phyloP scores from a whole-genome alignment of 2,888 invertebrate genomes.

The Panopea generosa region DNA sequence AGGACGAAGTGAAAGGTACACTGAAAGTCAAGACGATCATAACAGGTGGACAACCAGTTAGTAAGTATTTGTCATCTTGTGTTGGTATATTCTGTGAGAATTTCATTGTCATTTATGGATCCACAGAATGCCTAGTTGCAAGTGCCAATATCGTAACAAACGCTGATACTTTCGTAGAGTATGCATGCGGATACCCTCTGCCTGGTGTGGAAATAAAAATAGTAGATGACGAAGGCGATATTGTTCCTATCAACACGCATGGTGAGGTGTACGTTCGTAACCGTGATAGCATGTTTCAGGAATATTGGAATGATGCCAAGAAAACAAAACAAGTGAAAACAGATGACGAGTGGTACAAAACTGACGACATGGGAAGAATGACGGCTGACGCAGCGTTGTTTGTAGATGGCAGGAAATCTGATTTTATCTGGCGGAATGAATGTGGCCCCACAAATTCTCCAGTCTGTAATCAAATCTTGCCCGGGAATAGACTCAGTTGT shows the following conservation, averaged over 20 bases:
- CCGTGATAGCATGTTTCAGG: not conserved
- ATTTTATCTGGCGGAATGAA: slow-evolving; percentile 43
- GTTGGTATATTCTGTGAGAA: slow-evolving; percentile 8
- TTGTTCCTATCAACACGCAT: slow-evolving; percentile 2
- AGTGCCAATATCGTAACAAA: not conserved
- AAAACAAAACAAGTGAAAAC: slow-evolving; percentile 10
- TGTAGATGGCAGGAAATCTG: slow-evolving; percentile 18
- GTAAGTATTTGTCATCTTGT: not conserved
- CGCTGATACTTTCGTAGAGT: not conserved
- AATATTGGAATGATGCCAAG: slow-evolving; percentile 13
- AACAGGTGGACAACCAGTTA: slow-evolving; percentile 21
- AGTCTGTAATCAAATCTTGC: slow-evolving; percentile 10
- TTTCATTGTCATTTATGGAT: slow-evolving; percentile 6
- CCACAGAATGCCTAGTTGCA: slow-evolving; percentile 5
- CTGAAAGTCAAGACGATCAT: no score
- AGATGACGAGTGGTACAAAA: slow-evolving; percentile 19
- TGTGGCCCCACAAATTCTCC: slow-evolving; percentile 36
- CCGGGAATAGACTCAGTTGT: slow-evolving; percentile 24
- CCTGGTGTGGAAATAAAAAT: not conserved
- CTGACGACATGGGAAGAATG: slow-evolving; percentile 5
- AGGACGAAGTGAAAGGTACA: no score
- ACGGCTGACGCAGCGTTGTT: not conserved
- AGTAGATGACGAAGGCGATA: slow-evolving; percentile 2
- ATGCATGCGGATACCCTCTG: not conserved
- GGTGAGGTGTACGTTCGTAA: slow-evolving; percentile 10